Evolutionary conservation across 2,888 invertebrate species (phyloP), one percentile per base, ranked within the genome.

Genomic region (Parnassius glacialis): DNA sequence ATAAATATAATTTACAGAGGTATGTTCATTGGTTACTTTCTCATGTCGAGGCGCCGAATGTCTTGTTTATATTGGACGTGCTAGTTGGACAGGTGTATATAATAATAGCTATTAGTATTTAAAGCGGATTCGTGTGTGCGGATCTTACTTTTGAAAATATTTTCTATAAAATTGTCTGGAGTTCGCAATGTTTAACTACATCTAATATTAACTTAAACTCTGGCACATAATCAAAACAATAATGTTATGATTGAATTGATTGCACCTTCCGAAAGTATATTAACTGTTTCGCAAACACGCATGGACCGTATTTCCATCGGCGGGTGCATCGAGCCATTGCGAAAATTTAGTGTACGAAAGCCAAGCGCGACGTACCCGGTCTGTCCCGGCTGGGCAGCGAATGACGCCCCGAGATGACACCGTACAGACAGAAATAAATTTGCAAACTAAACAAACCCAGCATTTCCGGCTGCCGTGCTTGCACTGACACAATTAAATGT

Each of bases 371-470:
- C 61, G 50, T 61, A 58, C 58, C 57, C 64, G 61, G 59, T 54
- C 62, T 66, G 67, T 53, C 58, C 52, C 62, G 57, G 61, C 67
- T 56, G 63, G 73, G 73, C 72, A 65, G 78, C 77, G 83, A 84
- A 85, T 87, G 86, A 88, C 85, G 87, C 83, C 80, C 83, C 75
- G 84, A 84, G 84, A 84, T 87, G 86, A 88, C 89, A 88, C 81
- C 76, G 81, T 72, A 71, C 75, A 78, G 81, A 83, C 85, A 80
- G 78, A 90, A 90, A 91, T 91, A 91, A 90, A 84, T 87, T 75
- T 81, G 87, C 86, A 88, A 84, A 72, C 84, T 84, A 89, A 89
- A 90, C 87, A 90, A 87, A 85, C 53, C 80, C 80, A 83, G 84
- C 80, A 85, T 89, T 90, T 89, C 90, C 90, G 89, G 81, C 81